Conservation (phyloP, 2,113 vertebrate genomes). For the Pipa parva region DNA sequence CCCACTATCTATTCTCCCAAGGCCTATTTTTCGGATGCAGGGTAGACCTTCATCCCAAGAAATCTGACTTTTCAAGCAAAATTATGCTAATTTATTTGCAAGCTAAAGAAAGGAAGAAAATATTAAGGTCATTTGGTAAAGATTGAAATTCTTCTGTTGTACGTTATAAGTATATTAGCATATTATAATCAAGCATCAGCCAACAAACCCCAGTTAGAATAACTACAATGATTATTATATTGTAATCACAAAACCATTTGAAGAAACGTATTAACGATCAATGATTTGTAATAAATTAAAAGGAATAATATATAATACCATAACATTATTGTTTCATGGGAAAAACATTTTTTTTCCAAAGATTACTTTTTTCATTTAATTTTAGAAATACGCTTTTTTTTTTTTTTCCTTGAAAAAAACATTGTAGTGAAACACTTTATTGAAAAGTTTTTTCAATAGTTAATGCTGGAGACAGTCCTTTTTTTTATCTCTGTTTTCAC, state of each 20-base stretch:
- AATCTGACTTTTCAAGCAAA: slow-evolving; percentile 7
- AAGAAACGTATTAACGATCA: no score
- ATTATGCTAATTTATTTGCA: slow-evolving; percentile 51
- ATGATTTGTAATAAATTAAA: no score
- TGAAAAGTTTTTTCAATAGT: no score
- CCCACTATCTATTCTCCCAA: slow-evolving; percentile 15
- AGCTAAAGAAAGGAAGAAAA: slow-evolving; percentile 26
- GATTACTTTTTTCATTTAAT: no score
- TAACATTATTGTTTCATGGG: no score
- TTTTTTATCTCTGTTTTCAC: no score
- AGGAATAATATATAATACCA: no score
- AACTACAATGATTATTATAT: slow-evolving; percentile 56
- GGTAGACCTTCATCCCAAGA: background rate
- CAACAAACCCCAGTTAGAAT: slow-evolving; percentile 46
- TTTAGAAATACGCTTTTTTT: no score
- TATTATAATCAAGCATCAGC: slow-evolving; percentile 60
- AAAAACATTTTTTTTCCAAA: no score
- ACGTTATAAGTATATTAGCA: slow-evolving; percentile 55
- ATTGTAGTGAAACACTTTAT: no score
- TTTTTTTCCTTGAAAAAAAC: no score
- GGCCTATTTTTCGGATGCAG: background rate
- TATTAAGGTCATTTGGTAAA: slow-evolving; percentile 54
- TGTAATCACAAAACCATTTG: slow-evolving; percentile 52
- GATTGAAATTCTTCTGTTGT: slow-evolving; percentile 52
- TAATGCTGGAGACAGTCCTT: no score